Conservation (phyloP, 2,888 invertebrate species). For the Troides aeacus region DNA sequence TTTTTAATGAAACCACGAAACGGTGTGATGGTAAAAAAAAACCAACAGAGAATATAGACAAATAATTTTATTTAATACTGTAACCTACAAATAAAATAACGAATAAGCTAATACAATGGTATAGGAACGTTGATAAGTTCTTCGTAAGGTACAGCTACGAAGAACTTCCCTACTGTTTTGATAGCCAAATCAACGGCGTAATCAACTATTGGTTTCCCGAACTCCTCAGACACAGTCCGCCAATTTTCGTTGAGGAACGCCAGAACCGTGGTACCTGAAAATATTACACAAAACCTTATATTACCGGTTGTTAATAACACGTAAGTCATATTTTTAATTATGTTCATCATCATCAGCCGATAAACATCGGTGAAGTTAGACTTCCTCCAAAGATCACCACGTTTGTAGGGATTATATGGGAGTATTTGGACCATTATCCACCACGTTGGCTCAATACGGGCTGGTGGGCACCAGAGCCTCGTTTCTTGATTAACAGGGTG, state of each 20-base stretch:
- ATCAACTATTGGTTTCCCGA: constrained; percentile 71
- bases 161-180: constrained; percentile 65
- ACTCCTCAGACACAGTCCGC: constrained; percentile 65
- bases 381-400: too few species aligned
- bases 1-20: too few species aligned
- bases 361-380: too few species aligned
- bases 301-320: not conserved
- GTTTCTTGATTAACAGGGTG: too few species aligned
- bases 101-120: constrained; percentile 38
- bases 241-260: constrained; percentile 68
- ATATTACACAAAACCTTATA: not conserved
- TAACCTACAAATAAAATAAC: constrained; percentile 19
- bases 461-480: too few species aligned
- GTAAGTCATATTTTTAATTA: too few species aligned
- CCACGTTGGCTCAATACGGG: too few species aligned
- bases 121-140: constrained; percentile 65
- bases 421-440: too few species aligned
- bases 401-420: too few species aligned
- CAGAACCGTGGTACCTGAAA: constrained; percentile 64
- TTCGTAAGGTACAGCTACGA: constrained; percentile 61
- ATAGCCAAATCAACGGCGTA: constrained; percentile 66
- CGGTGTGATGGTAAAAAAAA: not conserved
- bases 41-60: constrained; percentile 29
- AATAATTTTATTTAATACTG: too few species aligned
- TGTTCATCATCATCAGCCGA: too few species aligned